phyloP scores from a whole-genome alignment of 1,140 invertebrate genomes.

The Diploscapter pachys region DNA sequence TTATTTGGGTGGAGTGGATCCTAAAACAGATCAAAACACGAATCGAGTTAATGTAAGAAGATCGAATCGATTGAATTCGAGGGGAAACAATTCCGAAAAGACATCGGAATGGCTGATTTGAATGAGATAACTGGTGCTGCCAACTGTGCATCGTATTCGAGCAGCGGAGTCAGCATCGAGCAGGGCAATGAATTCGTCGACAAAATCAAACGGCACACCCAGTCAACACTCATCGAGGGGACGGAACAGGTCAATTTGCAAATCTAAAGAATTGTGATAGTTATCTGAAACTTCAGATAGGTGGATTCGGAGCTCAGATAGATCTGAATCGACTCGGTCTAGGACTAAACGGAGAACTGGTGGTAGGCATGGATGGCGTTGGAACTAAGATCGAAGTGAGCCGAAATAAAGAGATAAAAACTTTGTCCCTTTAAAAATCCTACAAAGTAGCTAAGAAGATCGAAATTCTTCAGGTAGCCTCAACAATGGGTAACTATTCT shows the following conservation, averaged over 20 bases:
- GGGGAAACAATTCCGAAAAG: conserved; percentile 78
- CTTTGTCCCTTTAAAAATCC: conserved; percentile 51
- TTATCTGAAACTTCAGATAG: conserved; percentile 65
- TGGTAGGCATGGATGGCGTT: conserved; percentile 92
- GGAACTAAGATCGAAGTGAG: conserved; percentile 81
- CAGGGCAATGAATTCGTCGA: conserved; percentile 81
- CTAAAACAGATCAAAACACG: no score
- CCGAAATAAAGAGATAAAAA: no score
- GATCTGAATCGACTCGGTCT: conserved; percentile 70
- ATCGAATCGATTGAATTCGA: conserved; percentile 70
- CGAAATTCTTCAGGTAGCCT: conserved; percentile 67
- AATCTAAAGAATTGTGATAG: neutral
- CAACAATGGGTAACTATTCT: conserved; percentile 73
- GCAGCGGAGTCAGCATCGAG: conserved; percentile 86
- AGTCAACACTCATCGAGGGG: conserved; percentile 59
- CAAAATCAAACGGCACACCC: conserved; percentile 73
- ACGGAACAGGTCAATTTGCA: conserved; percentile 36
- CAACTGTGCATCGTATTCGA: conserved; percentile 74
- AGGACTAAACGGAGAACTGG: conserved; percentile 75
- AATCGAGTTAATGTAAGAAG: no score
- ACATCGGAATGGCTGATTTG: conserved; percentile 72
- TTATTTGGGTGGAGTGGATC: no score
- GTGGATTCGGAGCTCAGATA: conserved; percentile 89
- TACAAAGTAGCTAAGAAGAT: conserved; percentile 60
- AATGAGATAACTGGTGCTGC: conserved; percentile 2